Evolutionary conservation across 2,113 vertebrate genomes (phyloP).

Genomic region (Elanus axillaris): DNA sequence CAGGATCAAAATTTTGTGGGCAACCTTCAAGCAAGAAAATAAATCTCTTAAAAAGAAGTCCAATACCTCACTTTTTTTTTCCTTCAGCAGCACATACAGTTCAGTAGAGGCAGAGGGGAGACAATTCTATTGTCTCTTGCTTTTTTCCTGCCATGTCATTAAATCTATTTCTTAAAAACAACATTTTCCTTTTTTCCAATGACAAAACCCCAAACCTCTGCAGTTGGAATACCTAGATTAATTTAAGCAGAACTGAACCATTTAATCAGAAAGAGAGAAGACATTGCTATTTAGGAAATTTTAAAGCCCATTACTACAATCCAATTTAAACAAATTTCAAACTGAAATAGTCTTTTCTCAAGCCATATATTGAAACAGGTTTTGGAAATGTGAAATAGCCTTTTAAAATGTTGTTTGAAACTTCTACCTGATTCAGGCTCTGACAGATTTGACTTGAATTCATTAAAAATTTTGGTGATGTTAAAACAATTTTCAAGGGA

Average conservation of each 20-base stretch:
- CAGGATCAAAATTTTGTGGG: background rate
- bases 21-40: background rate
- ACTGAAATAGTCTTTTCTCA: background rate
- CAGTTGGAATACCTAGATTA: background rate
- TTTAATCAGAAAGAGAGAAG: background rate
- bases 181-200: background rate
- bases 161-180: background rate
- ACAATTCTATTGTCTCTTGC: background rate
- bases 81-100: background rate
- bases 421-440: background rate
- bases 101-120: background rate
- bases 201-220: rapidly evolving
- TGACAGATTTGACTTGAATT: background rate
- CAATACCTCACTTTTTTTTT: background rate
- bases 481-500: background rate
- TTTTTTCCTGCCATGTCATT: background rate
- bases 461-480: background rate
- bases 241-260: background rate
- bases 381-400: background rate
- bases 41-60: background rate
- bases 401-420: background rate
- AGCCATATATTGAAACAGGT: background rate
- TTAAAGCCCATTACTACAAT: background rate
- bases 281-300: background rate
- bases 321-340: background rate